Evolutionary conservation across 2,888 invertebrate genomes (phyloP).

Genomic region (Dendrolimus pini): DNA sequence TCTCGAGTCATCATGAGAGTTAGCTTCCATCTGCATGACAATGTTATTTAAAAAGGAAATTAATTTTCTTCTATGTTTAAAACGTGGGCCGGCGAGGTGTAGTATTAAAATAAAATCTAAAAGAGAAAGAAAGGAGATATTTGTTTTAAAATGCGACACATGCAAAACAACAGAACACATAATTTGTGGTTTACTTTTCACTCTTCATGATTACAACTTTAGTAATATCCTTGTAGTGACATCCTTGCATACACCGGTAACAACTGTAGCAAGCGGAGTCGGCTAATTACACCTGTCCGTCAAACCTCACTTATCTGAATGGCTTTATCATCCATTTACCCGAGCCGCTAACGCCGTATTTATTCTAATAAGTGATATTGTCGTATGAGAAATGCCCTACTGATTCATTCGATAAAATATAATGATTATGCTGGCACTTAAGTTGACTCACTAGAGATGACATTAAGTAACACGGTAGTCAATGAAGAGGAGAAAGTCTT

Average conservation of each 20-base stretch:
- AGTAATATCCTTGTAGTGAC: no score
- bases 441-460: background rate
- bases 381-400: background rate
- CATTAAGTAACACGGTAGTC: background rate
- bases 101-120: no score
- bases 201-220: no score
- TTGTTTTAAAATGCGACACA: no score
- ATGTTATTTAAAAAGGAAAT: no score
- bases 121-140: no score
- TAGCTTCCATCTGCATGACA: no score
- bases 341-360: conserved; percentile 16
- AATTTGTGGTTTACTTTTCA: no score
- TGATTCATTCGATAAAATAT: background rate
- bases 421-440: background rate
- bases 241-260: background rate
- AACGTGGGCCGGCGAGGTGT: no score
- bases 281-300: conserved; percentile 69
- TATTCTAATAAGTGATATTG: background rate
- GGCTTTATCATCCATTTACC: conserved; percentile 54
- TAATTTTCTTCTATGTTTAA: no score
- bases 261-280: conserved; percentile 32
- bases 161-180: no score
- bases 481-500: background rate
- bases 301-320: conserved; percentile 46
- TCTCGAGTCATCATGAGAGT: no score